Percentiles rank a stretch among this genome's conserved stretches.
These are phyloP conservation scores for Antheraea pernyi DNA, from an alignment of 1,140 invertebrate genomes.

Conservation along the genomic window DNA sequence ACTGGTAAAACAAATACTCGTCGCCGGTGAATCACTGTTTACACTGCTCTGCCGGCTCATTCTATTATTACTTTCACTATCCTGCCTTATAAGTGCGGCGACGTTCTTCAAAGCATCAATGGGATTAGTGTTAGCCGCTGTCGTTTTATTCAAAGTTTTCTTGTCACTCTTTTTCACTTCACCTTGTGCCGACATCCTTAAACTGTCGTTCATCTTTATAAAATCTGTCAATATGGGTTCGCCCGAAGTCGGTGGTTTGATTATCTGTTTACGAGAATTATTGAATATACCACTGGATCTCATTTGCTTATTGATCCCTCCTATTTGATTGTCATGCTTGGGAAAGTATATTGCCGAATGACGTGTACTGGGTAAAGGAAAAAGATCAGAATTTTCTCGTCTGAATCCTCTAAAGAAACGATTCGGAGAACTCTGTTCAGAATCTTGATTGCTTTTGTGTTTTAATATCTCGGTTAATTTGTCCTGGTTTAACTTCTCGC, in stretches of 20 bases:
- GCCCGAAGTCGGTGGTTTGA: slow-evolving; percentile 78
- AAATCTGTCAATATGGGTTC: slow-evolving; percentile 87
- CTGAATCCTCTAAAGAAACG: slow-evolving; percentile 88
- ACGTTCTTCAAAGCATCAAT: slow-evolving; percentile 69
- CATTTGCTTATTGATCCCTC: slow-evolving; percentile 63
- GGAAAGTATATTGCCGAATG: slow-evolving; percentile 86
- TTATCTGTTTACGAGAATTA: slow-evolving; percentile 80
- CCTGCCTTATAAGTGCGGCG: slow-evolving; percentile 61
- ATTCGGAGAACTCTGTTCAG: slow-evolving; percentile 83
- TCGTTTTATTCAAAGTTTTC: slow-evolving; percentile 43
- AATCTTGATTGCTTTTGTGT: slow-evolving; percentile 82
- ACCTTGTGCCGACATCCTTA: slow-evolving; percentile 61
- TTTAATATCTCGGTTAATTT: slow-evolving; percentile 69
- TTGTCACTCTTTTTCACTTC: slow-evolving; percentile 54
- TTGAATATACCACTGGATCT: slow-evolving; percentile 84
- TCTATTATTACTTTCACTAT: slow-evolving; percentile 48
- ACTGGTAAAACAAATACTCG: slow-evolving; percentile 59
- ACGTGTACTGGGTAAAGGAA: slow-evolving; percentile 84
- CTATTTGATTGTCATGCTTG: slow-evolving; percentile 74
- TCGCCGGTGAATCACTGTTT: slow-evolving; percentile 64
- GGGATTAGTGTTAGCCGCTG: slow-evolving; percentile 40
- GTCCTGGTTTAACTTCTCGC: slow-evolving; percentile 61
- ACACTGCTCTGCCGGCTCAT: slow-evolving; percentile 59
- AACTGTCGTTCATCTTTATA: slow-evolving; percentile 80
- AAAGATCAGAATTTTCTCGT: slow-evolving; percentile 90